Evolutionary conservation across 2,888 invertebrate species (phyloP).

Genomic region (Tetheella fluctuosa): DNA sequence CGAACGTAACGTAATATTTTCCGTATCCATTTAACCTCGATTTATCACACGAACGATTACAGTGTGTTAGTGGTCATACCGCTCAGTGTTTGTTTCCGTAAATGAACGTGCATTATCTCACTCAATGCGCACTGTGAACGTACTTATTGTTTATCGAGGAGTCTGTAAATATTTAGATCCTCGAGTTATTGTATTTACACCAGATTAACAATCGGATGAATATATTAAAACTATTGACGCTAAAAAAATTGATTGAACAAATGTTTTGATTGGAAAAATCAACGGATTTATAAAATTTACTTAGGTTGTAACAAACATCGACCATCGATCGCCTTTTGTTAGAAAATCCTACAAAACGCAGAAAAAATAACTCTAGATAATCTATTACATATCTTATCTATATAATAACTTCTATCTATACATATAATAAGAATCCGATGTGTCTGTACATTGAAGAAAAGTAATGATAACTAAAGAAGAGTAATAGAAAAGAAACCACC

Average conservation of each 20-base stretch:
- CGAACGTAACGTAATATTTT: constrained; percentile 35
- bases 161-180: constrained; percentile 5
- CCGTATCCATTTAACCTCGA: constrained; percentile 44
- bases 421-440: too few species aligned
- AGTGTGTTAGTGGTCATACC: constrained; percentile 24
- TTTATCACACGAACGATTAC: constrained; percentile 41
- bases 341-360: too few species aligned
- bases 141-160: neutral
- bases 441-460: too few species aligned
- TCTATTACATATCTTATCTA: too few species aligned
- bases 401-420: too few species aligned
- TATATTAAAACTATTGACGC: neutral
- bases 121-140: neutral
- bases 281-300: neutral
- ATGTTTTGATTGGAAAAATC: neutral
- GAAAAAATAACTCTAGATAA: too few species aligned
- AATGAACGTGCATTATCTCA: constrained; percentile 7
- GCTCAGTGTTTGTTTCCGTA: constrained; percentile 2
- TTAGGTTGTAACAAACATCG: too few species aligned
- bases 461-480: too few species aligned
- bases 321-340: too few species aligned
- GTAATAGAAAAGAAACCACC: too few species aligned
- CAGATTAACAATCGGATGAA: neutral
- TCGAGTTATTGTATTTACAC: constrained; percentile 1
- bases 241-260: neutral